Conservation (phyloP, 2,888 invertebrate species). For the Hirtodrosophila cameraria region DNA sequence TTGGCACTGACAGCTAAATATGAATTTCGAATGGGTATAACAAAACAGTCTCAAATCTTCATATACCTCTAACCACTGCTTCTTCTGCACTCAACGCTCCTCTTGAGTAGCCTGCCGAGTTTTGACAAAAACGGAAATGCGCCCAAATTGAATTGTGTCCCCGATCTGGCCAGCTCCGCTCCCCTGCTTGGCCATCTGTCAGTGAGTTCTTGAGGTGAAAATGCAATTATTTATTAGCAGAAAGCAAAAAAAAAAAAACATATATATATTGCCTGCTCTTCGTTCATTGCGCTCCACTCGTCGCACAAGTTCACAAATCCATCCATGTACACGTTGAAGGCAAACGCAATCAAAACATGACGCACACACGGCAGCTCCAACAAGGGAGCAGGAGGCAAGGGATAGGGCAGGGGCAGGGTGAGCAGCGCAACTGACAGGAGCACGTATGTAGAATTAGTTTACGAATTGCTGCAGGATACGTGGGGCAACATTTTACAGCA, state of each 20-base stretch:
- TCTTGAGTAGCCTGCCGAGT: slow-evolving; percentile 29
- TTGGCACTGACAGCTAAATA: slow-evolving; percentile 76
- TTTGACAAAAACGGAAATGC: slow-evolving; percentile 75
- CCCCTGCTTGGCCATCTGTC: slow-evolving; percentile 50
- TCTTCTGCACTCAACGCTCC: background rate
- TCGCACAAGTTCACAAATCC: slow-evolving; percentile 29
- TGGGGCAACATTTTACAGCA: slow-evolving; percentile 76
- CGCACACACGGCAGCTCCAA: slow-evolving; percentile 58
- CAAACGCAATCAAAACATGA: slow-evolving; percentile 76
- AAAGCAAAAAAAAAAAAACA: slow-evolving; percentile 19
- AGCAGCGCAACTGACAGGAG: slow-evolving; percentile 66
- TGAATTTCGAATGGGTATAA: slow-evolving; percentile 75
- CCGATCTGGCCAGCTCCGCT: slow-evolving; percentile 1
- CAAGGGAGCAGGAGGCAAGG: background rate
- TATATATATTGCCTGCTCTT: background rate
- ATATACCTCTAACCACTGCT: background rate
- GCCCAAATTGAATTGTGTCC: slow-evolving; percentile 74
- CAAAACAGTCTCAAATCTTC: slow-evolving; percentile 42
- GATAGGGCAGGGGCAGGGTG: background rate
- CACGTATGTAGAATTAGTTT: slow-evolving; percentile 80
- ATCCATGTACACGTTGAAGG: slow-evolving; percentile 51
- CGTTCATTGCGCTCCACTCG: background rate
- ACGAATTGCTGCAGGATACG: slow-evolving; percentile 80
- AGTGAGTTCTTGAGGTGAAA: slow-evolving; percentile 77
- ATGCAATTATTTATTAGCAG: slow-evolving; percentile 77